Evolutionary conservation across 2,888 invertebrate genomes (phyloP), one percentile per base, ranked within the genome.

Genomic region (Drosophila subsilvestris): DNA sequence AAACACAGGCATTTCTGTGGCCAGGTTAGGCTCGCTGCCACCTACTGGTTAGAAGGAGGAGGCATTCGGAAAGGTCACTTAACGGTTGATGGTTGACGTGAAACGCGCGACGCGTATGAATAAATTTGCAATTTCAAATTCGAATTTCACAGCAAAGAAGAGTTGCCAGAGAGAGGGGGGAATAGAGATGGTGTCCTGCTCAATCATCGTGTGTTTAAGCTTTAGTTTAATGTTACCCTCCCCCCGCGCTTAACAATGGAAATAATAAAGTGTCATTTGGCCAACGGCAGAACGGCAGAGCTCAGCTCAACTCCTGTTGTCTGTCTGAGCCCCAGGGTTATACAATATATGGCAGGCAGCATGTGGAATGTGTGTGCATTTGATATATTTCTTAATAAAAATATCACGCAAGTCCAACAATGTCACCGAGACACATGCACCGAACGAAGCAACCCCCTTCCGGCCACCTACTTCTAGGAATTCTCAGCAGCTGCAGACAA

Each of bases 351-450:
- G 67, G 56, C 67, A 43, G 67, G 42, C 32, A 57, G 55, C 32
- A 45, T 37, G 37, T 37, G 37, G 37, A 37, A 37, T 37, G 55
- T 62, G 70, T 74, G 79, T 82, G 77, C 87, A 87, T 87, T 85
- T 82, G 86, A 81, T 87, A 76, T 79, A 82, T 87, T 83, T 82
- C 88, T 82, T 87, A 82, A 83, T 83, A 87, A 83, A 83, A 83
- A 77, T 87, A 85, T 74, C 77, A 70, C 68, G 68, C 79, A 77
- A 79, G 74, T 73, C 69, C 79, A 74, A 84, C 81, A 74, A 44
- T 55, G 50, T 57, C 61, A 57, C 25, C 45, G 60, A 47, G 42
- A 57, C 54, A 58, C 66, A 60, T 50, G 48, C 48, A 60, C 53
- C 59, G 60, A 45, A 37, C 53, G 9, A 8, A 32, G 29, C 12